Evolutionary conservation across 2,113 vertebrate species (phyloP).

Genomic region (Amphilophus citrinellus): DNA sequence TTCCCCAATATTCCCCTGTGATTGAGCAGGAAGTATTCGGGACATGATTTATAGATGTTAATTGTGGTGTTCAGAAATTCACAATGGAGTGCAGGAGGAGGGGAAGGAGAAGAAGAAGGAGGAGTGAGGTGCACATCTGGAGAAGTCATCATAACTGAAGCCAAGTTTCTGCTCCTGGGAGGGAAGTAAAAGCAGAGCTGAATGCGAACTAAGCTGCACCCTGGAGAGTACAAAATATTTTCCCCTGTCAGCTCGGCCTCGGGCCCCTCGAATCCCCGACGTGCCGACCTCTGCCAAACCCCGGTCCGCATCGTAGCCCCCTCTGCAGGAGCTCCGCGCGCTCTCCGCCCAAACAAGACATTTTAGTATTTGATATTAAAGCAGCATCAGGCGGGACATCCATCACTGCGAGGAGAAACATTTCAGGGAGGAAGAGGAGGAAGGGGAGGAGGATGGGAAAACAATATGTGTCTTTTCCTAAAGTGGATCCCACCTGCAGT

Average conservation of each 20-base stretch:
- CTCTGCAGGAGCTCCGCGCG: conserved; percentile 63
- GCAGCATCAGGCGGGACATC: conserved; percentile 74
- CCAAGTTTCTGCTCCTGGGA: conserved; percentile 83
- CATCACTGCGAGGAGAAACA: conserved; percentile 62
- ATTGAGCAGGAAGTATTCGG: conserved; percentile 81
- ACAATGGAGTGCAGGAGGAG: conserved; percentile 76
- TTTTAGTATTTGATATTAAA: conserved; percentile 79
- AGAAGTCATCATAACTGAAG: conserved; percentile 75
- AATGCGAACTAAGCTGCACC: conserved; percentile 80
- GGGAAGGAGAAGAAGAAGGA: conserved; percentile 46
- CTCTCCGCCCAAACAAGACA: conserved; percentile 77
- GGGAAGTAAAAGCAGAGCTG: conserved; percentile 77
- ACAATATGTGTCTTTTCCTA: conserved; percentile 61
- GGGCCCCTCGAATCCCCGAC: conserved; percentile 56
- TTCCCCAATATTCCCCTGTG: conserved; percentile 80
- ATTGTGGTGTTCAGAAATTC: conserved; percentile 80
- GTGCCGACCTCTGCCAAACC: conserved; percentile 68
- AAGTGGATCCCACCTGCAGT: conserved; percentile 78
- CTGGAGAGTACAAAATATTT: conserved; percentile 81
- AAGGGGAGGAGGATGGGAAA: conserved; percentile 52
- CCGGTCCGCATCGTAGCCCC: conserved; percentile 37
- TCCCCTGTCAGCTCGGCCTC: conserved; percentile 75
- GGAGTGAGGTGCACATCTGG: conserved; percentile 83
- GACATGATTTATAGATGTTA: conserved; percentile 84
- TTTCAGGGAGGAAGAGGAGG: conserved; percentile 4